Evolutionary conservation across 2,888 invertebrate species (phyloP).

Genomic region (Scaptomyza reducta): DNA sequence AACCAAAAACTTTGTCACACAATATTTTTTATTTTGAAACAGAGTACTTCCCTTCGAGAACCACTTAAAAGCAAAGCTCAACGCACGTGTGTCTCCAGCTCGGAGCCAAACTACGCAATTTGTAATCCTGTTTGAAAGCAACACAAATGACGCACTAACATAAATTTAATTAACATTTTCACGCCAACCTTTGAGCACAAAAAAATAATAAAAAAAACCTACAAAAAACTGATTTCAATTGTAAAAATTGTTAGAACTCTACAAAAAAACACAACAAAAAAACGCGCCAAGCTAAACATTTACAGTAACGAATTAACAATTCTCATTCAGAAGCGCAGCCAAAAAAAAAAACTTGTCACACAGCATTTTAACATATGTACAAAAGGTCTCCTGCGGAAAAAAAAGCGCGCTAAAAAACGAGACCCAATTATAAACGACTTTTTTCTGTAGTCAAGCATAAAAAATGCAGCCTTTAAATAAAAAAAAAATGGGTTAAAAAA

Average conservation of each 20-base stretch:
- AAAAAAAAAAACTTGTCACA: constrained; percentile 70
- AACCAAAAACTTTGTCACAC: not conserved
- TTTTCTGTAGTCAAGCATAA: constrained; percentile 71
- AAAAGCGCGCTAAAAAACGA: constrained; percentile 43
- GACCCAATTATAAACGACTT: constrained; percentile 76
- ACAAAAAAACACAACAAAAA: constrained; percentile 38
- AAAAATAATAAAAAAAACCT: constrained; percentile 36
- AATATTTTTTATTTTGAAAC: not conserved
- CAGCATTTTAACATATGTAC: constrained; percentile 55
- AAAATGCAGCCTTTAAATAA: constrained; percentile 59
- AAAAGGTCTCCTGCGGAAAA: constrained; percentile 47
- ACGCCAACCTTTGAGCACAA: constrained; percentile 16
- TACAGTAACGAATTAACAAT: constrained; percentile 63
- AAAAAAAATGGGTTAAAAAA: constrained; percentile 65
- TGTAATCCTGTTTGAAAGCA: constrained; percentile 28
- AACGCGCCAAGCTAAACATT: constrained; percentile 27
- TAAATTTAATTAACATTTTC: constrained; percentile 70
- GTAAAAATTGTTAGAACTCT: constrained; percentile 42
- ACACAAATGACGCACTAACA: constrained; percentile 63
- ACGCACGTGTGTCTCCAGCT: constrained; percentile 29
- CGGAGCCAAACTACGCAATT: constrained; percentile 54
- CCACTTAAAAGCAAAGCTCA: constrained; percentile 3
- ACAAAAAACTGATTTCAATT: constrained; percentile 36
- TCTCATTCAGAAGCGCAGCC: constrained; percentile 22
- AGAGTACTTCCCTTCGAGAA: not conserved